A percentile compares a stretch with the other conserved stretches of the same genome.
Conservation (phyloP, 2,113 vertebrate genomes). For the Rhea pennata region DNA sequence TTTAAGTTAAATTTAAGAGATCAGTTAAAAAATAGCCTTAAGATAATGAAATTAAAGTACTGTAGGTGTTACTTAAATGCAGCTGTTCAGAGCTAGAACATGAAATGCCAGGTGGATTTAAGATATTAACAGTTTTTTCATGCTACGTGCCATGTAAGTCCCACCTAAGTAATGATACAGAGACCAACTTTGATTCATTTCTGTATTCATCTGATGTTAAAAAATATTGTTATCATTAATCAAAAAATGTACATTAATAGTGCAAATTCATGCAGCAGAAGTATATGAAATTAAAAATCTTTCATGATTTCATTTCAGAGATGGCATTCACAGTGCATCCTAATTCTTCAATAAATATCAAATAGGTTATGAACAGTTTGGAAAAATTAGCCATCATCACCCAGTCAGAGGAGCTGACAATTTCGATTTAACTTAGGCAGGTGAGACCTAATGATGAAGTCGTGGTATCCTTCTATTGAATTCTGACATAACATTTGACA, state of each 20-base stretch:
- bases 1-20: not conserved
- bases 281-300: slow-evolving; percentile 60
- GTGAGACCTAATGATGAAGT: slow-evolving; percentile 51
- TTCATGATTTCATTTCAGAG: slow-evolving; percentile 64
- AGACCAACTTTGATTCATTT: not conserved
- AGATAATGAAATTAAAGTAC: not conserved
- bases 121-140: not conserved
- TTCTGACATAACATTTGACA: slow-evolving; percentile 55
- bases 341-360: slow-evolving; percentile 77
- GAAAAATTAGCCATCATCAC: slow-evolving; percentile 58
- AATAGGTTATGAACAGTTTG: slow-evolving; percentile 62
- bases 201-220: slow-evolving; percentile 20
- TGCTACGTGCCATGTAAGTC: not conserved
- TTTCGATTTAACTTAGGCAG: not conserved
- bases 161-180: not conserved
- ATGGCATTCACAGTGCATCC: slow-evolving; percentile 60
- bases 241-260: slow-evolving; percentile 64
- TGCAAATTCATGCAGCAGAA: slow-evolving; percentile 45
- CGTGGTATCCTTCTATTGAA: slow-evolving; percentile 48
- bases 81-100: not conserved
- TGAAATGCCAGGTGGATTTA: not conserved
- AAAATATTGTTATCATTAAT: slow-evolving; percentile 70
- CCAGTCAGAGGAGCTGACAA: not conserved
- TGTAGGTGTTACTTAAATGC: not conserved
- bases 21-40: not conserved